Percentiles rank a stretch among this genome's conserved stretches.
phyloP scores from a whole-genome alignment of 30 jellyfish, hydroid and myxozoan genomes.

The Aurelia coerulea region DNA sequence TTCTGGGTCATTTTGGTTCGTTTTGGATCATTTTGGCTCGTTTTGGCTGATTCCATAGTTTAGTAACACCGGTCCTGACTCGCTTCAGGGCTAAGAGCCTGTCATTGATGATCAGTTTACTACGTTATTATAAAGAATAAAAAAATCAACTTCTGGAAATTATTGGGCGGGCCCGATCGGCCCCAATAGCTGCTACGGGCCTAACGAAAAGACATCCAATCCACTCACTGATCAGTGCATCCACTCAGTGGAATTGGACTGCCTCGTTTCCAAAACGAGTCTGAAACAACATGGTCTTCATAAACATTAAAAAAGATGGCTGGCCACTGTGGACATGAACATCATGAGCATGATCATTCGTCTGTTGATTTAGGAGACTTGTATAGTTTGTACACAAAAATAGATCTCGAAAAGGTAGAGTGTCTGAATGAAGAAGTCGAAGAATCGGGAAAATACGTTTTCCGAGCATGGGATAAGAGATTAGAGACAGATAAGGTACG shows the following conservation, averaged over 20 bases:
- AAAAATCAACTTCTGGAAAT: no score
- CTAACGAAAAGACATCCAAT: no score
- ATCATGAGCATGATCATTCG: constrained; percentile 43
- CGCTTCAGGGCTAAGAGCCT: no score
- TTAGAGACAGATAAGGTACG: constrained; percentile 72
- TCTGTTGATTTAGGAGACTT: constrained; percentile 61
- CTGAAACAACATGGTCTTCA: not conserved
- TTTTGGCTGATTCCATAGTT: no score
- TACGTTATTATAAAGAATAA: no score
- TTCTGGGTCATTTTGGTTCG: no score
- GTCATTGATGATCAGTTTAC: no score
- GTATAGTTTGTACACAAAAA: constrained; percentile 75
- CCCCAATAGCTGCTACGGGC: no score
- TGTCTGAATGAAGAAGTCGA: constrained; percentile 81
- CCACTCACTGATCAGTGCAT: no score
- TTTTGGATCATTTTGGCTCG: no score
- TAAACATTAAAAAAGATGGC: constrained; percentile 58
- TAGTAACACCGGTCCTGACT: no score
- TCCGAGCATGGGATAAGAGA: constrained; percentile 90
- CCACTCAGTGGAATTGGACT: not conserved
- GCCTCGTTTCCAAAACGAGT: constrained; percentile 37
- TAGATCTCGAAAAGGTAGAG: constrained; percentile 75
- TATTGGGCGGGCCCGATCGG: no score
- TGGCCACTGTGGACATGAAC: constrained; percentile 85
- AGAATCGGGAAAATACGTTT: constrained; percentile 80